Percentiles rank a stretch among this genome's conserved stretches.
Evolutionary conservation across 2,113 vertebrate species (phyloP).

Genomic region (Alligator mississippiensis): DNA sequence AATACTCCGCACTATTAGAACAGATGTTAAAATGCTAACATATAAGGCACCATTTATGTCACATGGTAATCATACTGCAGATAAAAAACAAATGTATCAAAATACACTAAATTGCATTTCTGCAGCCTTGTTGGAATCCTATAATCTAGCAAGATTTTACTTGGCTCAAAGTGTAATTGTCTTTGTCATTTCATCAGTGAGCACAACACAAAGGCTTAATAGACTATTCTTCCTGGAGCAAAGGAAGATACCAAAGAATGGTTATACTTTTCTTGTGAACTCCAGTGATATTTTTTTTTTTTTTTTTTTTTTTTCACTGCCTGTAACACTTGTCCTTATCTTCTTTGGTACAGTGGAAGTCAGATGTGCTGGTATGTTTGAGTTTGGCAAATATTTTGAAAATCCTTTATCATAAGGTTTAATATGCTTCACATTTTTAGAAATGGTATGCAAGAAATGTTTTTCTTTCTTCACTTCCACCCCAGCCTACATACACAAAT

Average conservation of each 20-base stretch:
- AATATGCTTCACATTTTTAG: not conserved
- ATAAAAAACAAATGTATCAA: not conserved
- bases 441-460: not conserved
- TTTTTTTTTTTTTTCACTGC: not conserved
- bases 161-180: slow-evolving; percentile 15
- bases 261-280: slow-evolving; percentile 31
- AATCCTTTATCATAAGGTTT: slow-evolving; percentile 10
- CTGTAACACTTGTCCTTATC: not conserved
- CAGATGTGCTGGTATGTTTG: not conserved
- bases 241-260: slow-evolving; percentile 37
- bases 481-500: not conserved
- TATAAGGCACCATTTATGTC: slow-evolving; percentile 1
- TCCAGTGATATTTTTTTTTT: not conserved
- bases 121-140: slow-evolving; percentile 29
- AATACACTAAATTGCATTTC: slow-evolving; percentile 14
- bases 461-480: not conserved
- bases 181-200: not conserved
- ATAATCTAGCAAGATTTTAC: slow-evolving; percentile 40
- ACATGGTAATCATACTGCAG: not conserved
- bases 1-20: not conserved
- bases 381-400: not conserved
- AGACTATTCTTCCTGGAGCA: slow-evolving; percentile 22
- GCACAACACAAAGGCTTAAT: slow-evolving; percentile 44
- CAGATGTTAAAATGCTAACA: not conserved
- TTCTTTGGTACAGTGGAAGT: slow-evolving; percentile 5